phyloP scores from a whole-genome alignment of 2,888 invertebrate species.

The Synergus umbraculus region DNA sequence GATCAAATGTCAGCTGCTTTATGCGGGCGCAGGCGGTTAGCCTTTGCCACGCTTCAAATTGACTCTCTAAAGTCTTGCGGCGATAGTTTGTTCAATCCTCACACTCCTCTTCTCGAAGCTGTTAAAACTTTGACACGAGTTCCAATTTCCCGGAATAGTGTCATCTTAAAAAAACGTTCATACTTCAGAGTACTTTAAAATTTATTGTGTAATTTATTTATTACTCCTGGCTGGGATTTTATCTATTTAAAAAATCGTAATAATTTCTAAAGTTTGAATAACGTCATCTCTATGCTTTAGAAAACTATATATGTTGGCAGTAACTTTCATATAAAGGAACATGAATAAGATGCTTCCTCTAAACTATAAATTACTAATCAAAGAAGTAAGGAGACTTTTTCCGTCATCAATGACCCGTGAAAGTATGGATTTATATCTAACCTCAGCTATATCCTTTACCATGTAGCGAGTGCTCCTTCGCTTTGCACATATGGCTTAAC shows the following conservation, averaged over 20 bases:
- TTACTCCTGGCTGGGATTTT: neutral
- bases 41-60: constrained; percentile 26
- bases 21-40: constrained; percentile 50
- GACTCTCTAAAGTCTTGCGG: constrained; percentile 43
- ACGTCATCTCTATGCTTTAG: neutral
- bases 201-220: neutral
- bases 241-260: neutral
- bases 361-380: constrained; percentile 30
- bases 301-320: neutral
- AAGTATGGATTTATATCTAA: constrained; percentile 29
- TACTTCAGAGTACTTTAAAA: neutral
- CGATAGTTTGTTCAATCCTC: constrained; percentile 30
- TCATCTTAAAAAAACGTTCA: constrained; percentile 18
- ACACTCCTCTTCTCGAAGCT: neutral
- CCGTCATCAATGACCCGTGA: constrained; percentile 37
- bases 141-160: constrained; percentile 12
- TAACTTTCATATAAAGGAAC: neutral
- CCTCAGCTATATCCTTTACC: neutral
- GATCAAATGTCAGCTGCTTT: constrained; percentile 66
- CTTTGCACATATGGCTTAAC: neutral
- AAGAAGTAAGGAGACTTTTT: constrained; percentile 8
- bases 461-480: neutral
- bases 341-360: neutral
- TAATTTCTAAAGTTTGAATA: neutral
- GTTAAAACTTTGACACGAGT: constrained; percentile 21